These are phyloP conservation scores for Elaphurus davidianus DNA, from an alignment of 2,113 vertebrate genomes.

Conservation along the genomic window DNA sequence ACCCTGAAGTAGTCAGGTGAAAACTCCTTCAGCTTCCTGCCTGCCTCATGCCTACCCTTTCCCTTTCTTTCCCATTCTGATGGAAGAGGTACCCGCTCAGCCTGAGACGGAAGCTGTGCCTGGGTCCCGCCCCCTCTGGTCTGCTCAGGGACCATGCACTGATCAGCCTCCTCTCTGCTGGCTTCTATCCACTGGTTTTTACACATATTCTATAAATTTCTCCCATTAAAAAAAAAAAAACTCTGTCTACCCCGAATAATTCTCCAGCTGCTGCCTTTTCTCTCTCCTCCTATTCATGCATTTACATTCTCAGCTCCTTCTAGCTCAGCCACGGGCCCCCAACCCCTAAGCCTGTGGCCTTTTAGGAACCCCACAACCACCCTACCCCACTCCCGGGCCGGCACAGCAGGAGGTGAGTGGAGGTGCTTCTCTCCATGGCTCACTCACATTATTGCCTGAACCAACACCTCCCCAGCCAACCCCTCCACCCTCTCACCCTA, in stretches of 20 bases:
- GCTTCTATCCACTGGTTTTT: neutral
- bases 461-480: neutral
- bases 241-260: neutral
- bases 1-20: neutral
- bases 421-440: neutral
- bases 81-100: neutral
- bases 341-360: neutral
- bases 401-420: neutral
- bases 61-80: neutral
- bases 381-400: neutral
- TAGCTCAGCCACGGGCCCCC: neutral
- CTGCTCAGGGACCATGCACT: neutral
- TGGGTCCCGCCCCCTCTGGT: fast-evolving
- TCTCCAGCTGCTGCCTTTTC: neutral
- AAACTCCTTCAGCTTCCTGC: neutral
- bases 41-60: neutral
- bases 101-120: neutral
- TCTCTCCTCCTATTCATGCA: neutral
- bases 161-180: neutral
- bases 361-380: neutral
- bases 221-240: neutral
- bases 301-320: neutral
- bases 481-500: neutral
- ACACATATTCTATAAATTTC: neutral
- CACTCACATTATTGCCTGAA: neutral